These are phyloP conservation scores for Nothoprocta perdicaria DNA, from an alignment of 2,113 vertebrate genomes.

Conservation along the genomic window DNA sequence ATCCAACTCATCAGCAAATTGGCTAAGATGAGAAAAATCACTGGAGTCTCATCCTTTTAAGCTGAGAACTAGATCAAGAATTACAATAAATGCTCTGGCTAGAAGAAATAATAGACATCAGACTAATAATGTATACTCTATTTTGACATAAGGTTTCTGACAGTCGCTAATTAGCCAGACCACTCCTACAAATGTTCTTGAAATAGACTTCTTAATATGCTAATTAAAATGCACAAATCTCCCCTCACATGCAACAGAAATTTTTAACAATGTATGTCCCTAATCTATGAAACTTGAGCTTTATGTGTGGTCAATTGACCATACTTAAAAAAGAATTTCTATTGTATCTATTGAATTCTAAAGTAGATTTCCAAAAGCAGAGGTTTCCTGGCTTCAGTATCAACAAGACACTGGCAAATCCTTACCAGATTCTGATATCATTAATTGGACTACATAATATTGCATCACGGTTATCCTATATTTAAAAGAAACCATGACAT, in stretches of 20 bases:
- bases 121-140: background rate
- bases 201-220: conserved; percentile 4
- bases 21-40: background rate
- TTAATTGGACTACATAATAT: background rate
- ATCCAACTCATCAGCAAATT: background rate
- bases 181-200: background rate
- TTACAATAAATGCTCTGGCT: background rate
- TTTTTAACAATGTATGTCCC: background rate
- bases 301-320: background rate
- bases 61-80: background rate
- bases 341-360: background rate
- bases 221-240: conserved; percentile 43
- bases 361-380: background rate
- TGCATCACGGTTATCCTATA: background rate
- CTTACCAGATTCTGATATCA: background rate
- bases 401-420: background rate
- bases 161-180: conserved; percentile 24
- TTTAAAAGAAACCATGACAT: background rate
- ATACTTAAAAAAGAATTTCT: background rate
- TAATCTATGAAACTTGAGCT: background rate
- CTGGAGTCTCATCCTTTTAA: background rate
- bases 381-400: background rate
- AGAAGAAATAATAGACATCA: background rate
- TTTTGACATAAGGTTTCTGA: background rate
- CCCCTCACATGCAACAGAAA: background rate